Conservation (phyloP, 2,888 invertebrate genomes). For the Plutella xylostella region DNA sequence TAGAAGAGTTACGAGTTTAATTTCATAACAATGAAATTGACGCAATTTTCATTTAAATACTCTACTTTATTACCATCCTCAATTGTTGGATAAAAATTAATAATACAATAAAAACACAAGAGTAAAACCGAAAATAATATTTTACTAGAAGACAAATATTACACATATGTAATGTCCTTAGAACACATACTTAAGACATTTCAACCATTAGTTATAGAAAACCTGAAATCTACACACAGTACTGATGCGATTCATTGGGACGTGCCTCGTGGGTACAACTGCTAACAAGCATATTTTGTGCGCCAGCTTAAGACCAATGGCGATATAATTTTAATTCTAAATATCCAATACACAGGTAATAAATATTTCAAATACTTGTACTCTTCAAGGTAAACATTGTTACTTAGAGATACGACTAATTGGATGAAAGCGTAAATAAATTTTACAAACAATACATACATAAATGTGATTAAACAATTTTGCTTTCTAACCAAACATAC, state of each 20-base stretch:
- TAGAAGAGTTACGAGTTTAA: no score
- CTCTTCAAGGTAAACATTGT: conserved; percentile 33
- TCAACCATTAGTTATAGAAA: conserved; percentile 36
- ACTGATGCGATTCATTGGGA: conserved; percentile 48
- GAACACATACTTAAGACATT: conserved; percentile 38
- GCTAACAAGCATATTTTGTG: conserved; percentile 14
- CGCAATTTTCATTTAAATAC: no score
- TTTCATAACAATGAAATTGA: no score
- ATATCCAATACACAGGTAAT: conserved; percentile 17
- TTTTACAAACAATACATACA: not conserved
- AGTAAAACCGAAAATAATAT: conserved; percentile 63
- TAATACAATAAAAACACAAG: conserved; percentile 30
- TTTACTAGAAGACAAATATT: conserved; percentile 64
- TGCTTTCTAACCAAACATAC: no score
- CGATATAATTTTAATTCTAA: conserved; percentile 11
- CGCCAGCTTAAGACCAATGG: not conserved
- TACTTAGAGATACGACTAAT: not conserved
- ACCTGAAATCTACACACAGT: conserved; percentile 40
- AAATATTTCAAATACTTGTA: conserved; percentile 30
- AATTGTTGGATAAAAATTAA: not conserved
- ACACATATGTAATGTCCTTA: conserved; percentile 44
- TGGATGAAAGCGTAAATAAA: not conserved
- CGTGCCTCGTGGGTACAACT: conserved; percentile 11
- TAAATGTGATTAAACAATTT: no score
- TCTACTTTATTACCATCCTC: not conserved